Evolutionary conservation across 2,888 invertebrate genomes (phyloP).

Genomic region (Muschampia plurimacula): DNA sequence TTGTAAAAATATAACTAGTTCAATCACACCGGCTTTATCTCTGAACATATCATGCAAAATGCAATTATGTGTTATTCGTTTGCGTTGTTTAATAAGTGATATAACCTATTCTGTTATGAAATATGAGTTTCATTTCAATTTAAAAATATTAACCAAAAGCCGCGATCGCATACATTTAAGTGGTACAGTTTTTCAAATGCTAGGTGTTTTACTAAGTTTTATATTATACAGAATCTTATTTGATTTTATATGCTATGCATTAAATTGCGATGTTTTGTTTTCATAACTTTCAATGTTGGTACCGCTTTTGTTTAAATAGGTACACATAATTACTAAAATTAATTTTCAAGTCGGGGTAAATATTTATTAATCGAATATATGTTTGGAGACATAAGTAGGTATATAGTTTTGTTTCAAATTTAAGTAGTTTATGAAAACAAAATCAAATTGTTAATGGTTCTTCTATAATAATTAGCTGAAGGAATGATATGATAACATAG

Average conservation of each 20-base stretch:
- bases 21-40: conserved; percentile 27
- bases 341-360: no score
- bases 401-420: background rate
- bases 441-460: background rate
- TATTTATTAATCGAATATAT: no score
- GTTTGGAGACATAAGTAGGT: no score
- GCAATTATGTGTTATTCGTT: conserved; percentile 12
- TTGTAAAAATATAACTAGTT: conserved; percentile 11
- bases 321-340: no score
- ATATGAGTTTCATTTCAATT: background rate
- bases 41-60: conserved; percentile 4
- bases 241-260: no score
- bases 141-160: background rate
- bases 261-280: no score
- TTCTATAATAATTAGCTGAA: no score
- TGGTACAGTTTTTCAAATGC: background rate
- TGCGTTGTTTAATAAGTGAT: background rate
- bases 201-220: background rate
- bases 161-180: background rate
- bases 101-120: background rate
- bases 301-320: no score
- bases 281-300: no score
- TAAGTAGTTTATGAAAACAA: background rate
- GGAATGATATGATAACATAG: no score
- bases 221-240: no score